phyloP scores from a whole-genome alignment of 2,113 vertebrate species.

The Vicugna pacos region DNA sequence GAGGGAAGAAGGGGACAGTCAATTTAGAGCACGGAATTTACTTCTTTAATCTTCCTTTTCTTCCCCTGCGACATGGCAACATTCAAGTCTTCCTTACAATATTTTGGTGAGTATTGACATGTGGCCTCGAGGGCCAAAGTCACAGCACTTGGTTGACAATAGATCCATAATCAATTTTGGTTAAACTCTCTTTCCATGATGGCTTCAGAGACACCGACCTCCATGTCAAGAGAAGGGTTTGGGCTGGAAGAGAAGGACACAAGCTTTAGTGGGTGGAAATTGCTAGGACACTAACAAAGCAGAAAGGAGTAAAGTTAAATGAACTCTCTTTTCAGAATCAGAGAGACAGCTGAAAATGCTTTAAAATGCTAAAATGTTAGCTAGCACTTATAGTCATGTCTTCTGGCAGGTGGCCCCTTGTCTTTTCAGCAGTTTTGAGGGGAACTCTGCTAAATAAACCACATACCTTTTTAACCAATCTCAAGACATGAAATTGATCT shows the following conservation, averaged over 20 bases:
- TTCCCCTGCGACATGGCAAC: neutral
- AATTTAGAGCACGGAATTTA: neutral
- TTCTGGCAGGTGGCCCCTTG: neutral
- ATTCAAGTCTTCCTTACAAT: neutral
- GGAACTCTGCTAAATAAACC: conserved; percentile 27
- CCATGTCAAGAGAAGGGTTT: neutral
- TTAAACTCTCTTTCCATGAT: neutral
- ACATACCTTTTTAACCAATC: conserved; percentile 14
- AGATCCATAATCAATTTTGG: neutral
- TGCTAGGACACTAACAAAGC: neutral
- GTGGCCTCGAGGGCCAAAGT: neutral
- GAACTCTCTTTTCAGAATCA: neutral
- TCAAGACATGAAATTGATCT: conserved; percentile 52
- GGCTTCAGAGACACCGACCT: neutral
- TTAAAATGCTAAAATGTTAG: neutral
- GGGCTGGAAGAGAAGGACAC: rapidly evolving
- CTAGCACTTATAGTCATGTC: neutral
- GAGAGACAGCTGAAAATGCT: neutral
- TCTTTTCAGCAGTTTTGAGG: conserved; percentile 20
- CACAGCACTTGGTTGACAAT: neutral
- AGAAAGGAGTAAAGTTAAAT: neutral
- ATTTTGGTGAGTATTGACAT: neutral
- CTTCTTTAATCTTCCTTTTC: neutral
- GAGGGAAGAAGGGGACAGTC: rapidly evolving
- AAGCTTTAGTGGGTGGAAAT: neutral